Evolutionary conservation across 2,888 invertebrate species (phyloP), one percentile per base, ranked within the genome.

Genomic region (Formica aserva): DNA sequence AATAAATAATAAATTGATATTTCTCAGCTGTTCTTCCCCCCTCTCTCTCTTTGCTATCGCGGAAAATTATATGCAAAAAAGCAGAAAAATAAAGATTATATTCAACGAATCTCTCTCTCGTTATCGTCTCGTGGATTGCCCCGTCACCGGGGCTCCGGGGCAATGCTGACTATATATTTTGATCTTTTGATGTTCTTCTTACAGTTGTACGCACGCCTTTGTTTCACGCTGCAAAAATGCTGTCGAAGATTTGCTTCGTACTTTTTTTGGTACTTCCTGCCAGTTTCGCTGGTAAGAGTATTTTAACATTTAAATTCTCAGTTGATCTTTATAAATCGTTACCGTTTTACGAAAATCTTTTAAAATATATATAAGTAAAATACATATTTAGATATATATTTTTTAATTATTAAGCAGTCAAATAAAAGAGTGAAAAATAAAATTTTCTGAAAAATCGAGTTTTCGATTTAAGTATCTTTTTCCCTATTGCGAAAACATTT

Each of bases 221-320:
- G 9, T 60, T 69, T 60, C 1, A 9, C 6, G 13, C 32, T 48
- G 45, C 15, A n/a, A 78, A 6, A 0, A 72, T 80, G 78, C 11
- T 26, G 0, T 62, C 45, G 35, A 48, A 5, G 48, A 45, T 72
- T 55, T 55, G 41, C 15, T 32, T 77, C 55, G 22, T 35, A 35
- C 26, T 72, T 80, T 48, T 72, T 8, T 4, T 60, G 26, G 22
- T 32, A 4, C 32, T 80, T 6, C 2, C 60, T n/a, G 69, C 29
- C 2, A 71, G 45, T 72, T 48, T 80, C 5, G 71, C 60, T 3
- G 18, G 78, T 60, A 60, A 57, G 26, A 26, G 67, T 55, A 41
- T 32, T 35, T 0, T 18, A 29, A 63, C 8, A 13, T 76, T 35
- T 26, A 76, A 52, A 66, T 38, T 32, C 3, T 18, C 3, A 22